phyloP scores from a whole-genome alignment of 2,797 vertebrate species.

The Xiphorhynchus erythropygius region DNA sequence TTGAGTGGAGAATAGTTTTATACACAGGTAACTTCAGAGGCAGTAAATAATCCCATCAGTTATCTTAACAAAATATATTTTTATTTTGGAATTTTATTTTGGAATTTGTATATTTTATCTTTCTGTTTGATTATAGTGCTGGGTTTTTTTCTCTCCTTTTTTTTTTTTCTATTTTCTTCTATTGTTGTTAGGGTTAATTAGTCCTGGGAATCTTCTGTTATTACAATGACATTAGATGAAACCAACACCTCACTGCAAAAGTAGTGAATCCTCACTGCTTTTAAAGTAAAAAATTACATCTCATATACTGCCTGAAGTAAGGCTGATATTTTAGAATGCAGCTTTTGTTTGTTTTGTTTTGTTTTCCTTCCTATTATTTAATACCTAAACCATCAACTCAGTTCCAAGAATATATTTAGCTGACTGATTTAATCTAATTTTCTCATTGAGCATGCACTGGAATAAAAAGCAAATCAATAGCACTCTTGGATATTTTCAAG shows the following conservation, averaged over 20 bases:
- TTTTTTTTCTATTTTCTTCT: not conserved
- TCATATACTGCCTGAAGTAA: not conserved
- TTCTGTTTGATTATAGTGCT: not conserved
- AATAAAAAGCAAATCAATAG: constrained; percentile 29
- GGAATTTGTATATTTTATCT: not conserved
- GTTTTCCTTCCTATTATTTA: not conserved
- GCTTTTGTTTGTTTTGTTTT: not conserved
- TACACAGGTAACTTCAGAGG: not conserved
- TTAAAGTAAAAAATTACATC: not conserved
- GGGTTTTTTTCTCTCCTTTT: not conserved
- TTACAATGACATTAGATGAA: not conserved
- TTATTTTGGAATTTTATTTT: not conserved
- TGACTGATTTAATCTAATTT: constrained; percentile 39
- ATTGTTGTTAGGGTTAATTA: not conserved
- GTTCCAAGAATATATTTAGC: constrained; percentile 33
- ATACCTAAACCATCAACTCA: not conserved
- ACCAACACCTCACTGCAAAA: not conserved
- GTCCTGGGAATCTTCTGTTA: not conserved
- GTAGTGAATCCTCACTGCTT: not conserved
- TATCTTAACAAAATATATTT: not conserved
- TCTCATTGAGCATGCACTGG: constrained; percentile 19
- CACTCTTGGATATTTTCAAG: constrained; percentile 3
- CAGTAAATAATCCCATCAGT: not conserved
- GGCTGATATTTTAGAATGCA: not conserved
- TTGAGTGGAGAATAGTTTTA: not conserved